Evolutionary conservation across 2,888 invertebrate genomes (phyloP).

Genomic region (Tetragnatha montana): DNA sequence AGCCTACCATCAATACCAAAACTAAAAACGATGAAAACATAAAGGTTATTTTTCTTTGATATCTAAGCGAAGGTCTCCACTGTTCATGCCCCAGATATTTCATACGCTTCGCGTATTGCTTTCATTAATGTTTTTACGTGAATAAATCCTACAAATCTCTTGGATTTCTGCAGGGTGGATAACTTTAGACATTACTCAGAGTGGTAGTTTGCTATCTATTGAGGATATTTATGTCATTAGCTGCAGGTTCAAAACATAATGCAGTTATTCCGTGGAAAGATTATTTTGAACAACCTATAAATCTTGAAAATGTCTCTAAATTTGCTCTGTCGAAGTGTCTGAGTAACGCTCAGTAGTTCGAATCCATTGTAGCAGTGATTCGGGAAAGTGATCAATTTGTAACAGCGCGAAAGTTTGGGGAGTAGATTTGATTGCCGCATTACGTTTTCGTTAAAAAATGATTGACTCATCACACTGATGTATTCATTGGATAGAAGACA

Average conservation of each 20-base stretch:
- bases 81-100: conserved; percentile 41
- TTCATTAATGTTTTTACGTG: conserved; percentile 56
- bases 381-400: neutral
- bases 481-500: no score
- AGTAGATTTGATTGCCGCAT: no score
- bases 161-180: conserved; percentile 20
- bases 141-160: conserved; percentile 46
- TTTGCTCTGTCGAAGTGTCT: conserved; percentile 11
- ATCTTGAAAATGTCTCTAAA: conserved; percentile 14
- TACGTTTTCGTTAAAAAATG: no score
- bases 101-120: conserved; percentile 39
- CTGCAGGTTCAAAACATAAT: conserved; percentile 5
- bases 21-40: conserved; percentile 1
- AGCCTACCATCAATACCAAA: conserved; percentile 41
- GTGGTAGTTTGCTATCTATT: neutral
- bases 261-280: conserved; percentile 1
- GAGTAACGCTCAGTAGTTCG: neutral
- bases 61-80: conserved; percentile 12
- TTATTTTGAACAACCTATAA: conserved; percentile 6
- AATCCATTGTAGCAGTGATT: neutral
- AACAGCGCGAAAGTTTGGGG: no score
- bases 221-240: conserved; percentile 15
- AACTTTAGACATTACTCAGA: conserved; percentile 24
- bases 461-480: no score
- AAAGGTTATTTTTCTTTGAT: conserved; percentile 41